Evolutionary conservation across 2,797 vertebrate genomes (phyloP).

Genomic region (Lindbergichthys nudifrons): DNA sequence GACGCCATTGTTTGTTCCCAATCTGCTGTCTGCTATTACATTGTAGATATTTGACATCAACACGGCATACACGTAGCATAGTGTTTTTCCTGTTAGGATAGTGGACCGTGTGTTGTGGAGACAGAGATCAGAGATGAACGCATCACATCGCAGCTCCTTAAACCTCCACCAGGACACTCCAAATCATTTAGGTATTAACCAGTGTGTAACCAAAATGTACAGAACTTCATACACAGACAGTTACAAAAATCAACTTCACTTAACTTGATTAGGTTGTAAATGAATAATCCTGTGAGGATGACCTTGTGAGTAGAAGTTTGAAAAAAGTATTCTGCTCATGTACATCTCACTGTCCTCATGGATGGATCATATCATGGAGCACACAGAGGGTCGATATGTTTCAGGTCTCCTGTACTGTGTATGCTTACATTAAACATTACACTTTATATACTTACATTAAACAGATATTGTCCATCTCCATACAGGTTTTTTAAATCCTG

Average conservation of each 20-base stretch:
- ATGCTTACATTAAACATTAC: slow-evolving; percentile 38
- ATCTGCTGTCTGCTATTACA: neutral
- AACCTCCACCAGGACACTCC: too few relatives aligned
- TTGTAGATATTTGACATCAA: neutral
- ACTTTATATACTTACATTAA: slow-evolving; percentile 36
- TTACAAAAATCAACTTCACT: too few relatives aligned
- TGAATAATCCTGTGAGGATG: too few relatives aligned
- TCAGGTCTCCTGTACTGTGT: neutral
- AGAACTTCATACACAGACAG: neutral
- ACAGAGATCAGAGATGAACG: neutral
- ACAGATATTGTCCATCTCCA: slow-evolving; percentile 50
- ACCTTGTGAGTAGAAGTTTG: neutral
- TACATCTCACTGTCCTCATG: neutral
- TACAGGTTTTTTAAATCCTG: slow-evolving; percentile 17
- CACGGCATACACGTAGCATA: neutral
- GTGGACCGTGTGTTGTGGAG: neutral
- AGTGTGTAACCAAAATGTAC: neutral
- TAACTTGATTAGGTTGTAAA: neutral
- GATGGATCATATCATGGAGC: neutral
- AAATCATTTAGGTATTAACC: too few relatives aligned
- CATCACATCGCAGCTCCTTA: too few relatives aligned
- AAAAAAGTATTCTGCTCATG: neutral
- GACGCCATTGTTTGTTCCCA: neutral
- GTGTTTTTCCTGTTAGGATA: neutral
- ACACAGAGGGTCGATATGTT: neutral